phyloP scores from a whole-genome alignment of 2,797 vertebrate genomes.

The Macroramphosus scolopax region DNA sequence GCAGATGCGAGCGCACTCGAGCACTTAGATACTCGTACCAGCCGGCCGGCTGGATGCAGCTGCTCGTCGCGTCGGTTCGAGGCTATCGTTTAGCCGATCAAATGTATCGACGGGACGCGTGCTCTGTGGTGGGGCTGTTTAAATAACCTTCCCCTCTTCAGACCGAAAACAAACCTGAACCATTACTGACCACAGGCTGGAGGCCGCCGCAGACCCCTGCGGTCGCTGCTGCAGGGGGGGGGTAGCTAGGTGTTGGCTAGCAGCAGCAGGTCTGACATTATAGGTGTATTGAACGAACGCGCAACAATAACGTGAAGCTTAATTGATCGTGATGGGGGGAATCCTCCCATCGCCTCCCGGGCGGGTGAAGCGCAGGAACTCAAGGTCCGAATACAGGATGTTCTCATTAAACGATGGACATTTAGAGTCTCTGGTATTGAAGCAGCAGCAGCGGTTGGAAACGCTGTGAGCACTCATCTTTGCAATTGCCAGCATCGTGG shows the following conservation, averaged over 20 bases:
- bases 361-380: background rate
- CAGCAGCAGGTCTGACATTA: conserved; percentile 27
- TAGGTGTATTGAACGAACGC: conserved; percentile 7
- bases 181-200: conserved; percentile 65
- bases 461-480: conserved; percentile 48
- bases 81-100: conserved; percentile 64
- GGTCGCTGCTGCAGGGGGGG: conserved; percentile 42
- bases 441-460: conserved; percentile 10
- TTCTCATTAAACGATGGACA: background rate
- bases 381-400: background rate
- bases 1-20: conserved; percentile 39
- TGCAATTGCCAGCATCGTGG: conserved; percentile 63
- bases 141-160: conserved; percentile 40
- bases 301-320: conserved; percentile 7
- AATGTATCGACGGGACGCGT: conserved; percentile 61
- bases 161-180: conserved; percentile 36
- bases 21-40: conserved; percentile 12
- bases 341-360: background rate
- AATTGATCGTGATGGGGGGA: conserved; percentile 1
- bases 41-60: conserved; percentile 23
- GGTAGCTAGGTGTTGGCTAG: conserved; percentile 31
- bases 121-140: conserved; percentile 54
- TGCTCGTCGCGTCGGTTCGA: conserved; percentile 35
- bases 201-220: conserved; percentile 56
- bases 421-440: background rate